Base-by-base conservation (phyloP, 2,797 vertebrate genomes). In the Chaetophractus vellerosus region DNA sequence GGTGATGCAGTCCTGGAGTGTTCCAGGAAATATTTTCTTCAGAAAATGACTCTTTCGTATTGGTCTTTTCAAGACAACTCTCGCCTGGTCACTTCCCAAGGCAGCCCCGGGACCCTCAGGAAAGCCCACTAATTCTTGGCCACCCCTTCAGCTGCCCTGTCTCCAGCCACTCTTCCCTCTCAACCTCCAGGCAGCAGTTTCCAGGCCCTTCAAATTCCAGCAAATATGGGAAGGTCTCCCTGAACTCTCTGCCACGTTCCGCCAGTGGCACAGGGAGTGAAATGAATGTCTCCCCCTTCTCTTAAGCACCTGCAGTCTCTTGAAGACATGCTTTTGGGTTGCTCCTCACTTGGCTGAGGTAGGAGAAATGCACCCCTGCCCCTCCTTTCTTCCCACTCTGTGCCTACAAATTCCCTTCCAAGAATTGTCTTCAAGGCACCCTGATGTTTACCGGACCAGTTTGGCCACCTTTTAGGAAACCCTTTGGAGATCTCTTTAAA, bases 351-450 rank as follows among this genome's bases (percentile, higher is more conserved):
- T 83, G 61, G 52, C 72, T 88, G 6, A 75, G 16, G 26, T 48
- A 61, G 45, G 48, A 91, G 63, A 85, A 88, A 52, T 80, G 61
- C 18, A 76, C 31, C 84, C 66, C 52, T 45, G 10, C 76, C 78
- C 9, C n/a, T 81, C 19, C 16, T 33, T 21, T 48, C 69, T 72
- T 28, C 26, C 45, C 10, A 8, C 11, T 90, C 84, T 59, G 16
- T 86, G 50, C 28, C 21, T 85, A 69, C 24, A 89, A 88, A 89
- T 79, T 88, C 28, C 50, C 23, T 52, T 59, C 48, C 79, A 48
- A 33, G 15, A 61, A 80, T 93, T 45, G 76, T 61, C 69, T 50
- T 76, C 11, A 50, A 55, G 2, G 33, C 9, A 59, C 38, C 5
- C 24, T 82, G 68, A 76, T 7, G 38, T 18, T 24, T 81, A n/a